phyloP scores from a whole-genome alignment of 2,113 vertebrate genomes.

The Lipophrys pholis region DNA sequence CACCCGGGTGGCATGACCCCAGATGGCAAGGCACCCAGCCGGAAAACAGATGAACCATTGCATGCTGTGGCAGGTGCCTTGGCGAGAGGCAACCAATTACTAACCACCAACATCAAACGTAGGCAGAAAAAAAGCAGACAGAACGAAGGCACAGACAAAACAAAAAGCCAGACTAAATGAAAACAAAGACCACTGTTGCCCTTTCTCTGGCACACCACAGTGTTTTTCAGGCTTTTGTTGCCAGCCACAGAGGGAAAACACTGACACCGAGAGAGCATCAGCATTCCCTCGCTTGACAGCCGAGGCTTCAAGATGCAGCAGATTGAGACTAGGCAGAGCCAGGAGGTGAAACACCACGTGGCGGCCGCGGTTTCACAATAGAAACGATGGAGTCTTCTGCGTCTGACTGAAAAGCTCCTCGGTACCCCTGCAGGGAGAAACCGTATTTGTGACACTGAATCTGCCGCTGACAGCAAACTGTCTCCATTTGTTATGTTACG shows the following conservation, averaged over 20 bases:
- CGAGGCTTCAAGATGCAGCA: conserved; percentile 28
- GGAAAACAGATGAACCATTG: conserved; percentile 50
- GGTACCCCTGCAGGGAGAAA: conserved; percentile 61
- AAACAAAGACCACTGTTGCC: conserved; percentile 61
- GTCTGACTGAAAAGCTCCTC: conserved; percentile 31
- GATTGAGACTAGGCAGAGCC: conserved; percentile 44
- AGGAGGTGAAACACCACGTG: conserved; percentile 65
- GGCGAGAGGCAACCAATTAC: conserved; percentile 26
- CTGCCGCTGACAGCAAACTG: conserved; percentile 25
- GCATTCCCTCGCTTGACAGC: conserved; percentile 38
- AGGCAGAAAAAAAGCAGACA: conserved; percentile 49
- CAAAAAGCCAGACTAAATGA: conserved; percentile 67
- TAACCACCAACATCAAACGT: conserved; percentile 54
- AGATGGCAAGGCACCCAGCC: conserved; percentile 60
- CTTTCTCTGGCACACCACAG: conserved; percentile 38
- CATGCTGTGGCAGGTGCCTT: conserved; percentile 51
- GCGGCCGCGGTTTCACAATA: conserved; percentile 61
- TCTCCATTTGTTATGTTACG: conserved; percentile 25
- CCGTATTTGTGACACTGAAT: conserved; percentile 46
- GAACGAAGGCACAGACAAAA: conserved; percentile 65
- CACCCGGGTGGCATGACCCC: conserved; percentile 57
- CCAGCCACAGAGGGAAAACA: conserved; percentile 32
- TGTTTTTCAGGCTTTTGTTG: conserved; percentile 37
- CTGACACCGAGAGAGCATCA: conserved; percentile 40
- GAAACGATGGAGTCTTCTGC: conserved; percentile 37